phyloP scores from a whole-genome alignment of 2,113 vertebrate genomes.

The Gorsachius goisagi region DNA sequence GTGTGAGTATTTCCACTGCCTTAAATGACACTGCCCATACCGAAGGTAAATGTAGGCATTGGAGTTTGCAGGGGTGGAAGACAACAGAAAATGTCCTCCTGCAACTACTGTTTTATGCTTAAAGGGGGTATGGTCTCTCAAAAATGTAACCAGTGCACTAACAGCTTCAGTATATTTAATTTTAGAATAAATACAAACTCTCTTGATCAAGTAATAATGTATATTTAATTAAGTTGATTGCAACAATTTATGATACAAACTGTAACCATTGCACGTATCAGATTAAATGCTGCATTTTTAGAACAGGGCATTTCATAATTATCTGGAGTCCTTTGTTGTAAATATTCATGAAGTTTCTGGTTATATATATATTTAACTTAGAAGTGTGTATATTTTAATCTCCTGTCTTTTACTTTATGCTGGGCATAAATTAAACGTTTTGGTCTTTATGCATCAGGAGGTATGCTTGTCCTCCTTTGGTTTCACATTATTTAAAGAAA shows the following conservation, averaged over 20 bases:
- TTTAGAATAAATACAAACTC: neutral
- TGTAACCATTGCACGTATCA: neutral
- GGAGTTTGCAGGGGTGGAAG: neutral
- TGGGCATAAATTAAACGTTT: neutral
- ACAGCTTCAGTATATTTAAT: neutral
- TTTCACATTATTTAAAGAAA: neutral
- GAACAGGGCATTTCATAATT: neutral
- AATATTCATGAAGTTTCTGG: neutral
- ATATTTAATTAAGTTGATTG: neutral
- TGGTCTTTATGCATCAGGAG: neutral
- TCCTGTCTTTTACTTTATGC: neutral
- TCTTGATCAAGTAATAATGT: neutral
- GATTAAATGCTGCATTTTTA: conserved; percentile 10
- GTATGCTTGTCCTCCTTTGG: neutral
- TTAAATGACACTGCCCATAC: neutral
- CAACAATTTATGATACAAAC: neutral
- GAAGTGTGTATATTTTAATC: neutral
- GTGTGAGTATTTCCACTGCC: neutral
- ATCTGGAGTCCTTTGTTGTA: neutral
- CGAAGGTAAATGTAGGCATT: neutral
- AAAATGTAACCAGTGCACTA: neutral
- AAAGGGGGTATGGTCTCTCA: neutral
- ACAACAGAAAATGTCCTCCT: neutral
- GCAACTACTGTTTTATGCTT: neutral
- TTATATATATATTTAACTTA: neutral